These are phyloP conservation scores for Oscheius myriophilus DNA, from an alignment of 2,888 invertebrate genomes.

Conservation along the genomic window DNA sequence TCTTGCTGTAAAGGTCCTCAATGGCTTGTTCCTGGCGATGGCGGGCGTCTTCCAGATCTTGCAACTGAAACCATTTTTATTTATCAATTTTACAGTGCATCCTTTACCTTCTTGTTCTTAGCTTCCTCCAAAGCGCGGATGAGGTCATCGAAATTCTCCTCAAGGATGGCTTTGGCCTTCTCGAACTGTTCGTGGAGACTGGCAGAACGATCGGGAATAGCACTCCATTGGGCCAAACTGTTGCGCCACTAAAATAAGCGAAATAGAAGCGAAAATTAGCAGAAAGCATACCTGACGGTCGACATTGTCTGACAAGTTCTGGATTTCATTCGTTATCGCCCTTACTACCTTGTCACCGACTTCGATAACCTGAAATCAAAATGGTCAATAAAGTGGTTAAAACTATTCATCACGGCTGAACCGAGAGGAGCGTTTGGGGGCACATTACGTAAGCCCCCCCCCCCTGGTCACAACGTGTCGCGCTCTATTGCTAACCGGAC, in stretches of 20 bases:
- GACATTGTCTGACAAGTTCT: slow-evolving; percentile 38
- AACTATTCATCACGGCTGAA: too few relatives aligned
- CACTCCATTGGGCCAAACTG: slow-evolving; percentile 46
- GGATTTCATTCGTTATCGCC: slow-evolving; percentile 47
- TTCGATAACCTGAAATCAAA: slow-evolving; percentile 42
- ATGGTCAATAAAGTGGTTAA: too few relatives aligned
- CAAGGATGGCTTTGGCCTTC: slow-evolving; percentile 46
- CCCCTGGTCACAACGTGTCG: too few relatives aligned
- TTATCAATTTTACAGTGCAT: neutral
- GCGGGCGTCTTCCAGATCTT: slow-evolving; percentile 56
- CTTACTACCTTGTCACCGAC: slow-evolving; percentile 43
- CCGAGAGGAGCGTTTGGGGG: too few relatives aligned
- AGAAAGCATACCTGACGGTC: slow-evolving; percentile 42
- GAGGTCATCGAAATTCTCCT: slow-evolving; percentile 40
- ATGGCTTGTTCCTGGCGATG: slow-evolving; percentile 56
- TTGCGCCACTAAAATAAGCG: slow-evolving; percentile 38
- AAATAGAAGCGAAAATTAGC: too few relatives aligned
- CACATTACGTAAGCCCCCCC: too few relatives aligned
- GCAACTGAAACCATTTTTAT: slow-evolving; percentile 18
- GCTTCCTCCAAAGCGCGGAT: slow-evolving; percentile 30
- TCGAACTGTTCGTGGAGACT: slow-evolving; percentile 54
- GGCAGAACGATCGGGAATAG: slow-evolving; percentile 53
- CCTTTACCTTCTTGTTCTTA: slow-evolving; percentile 32
- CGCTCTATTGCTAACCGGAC: too few relatives aligned
- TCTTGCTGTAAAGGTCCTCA: slow-evolving; percentile 59